A percentile compares a stretch with the other conserved stretches of the same genome.
Evolutionary conservation across 2,888 invertebrate genomes (phyloP).

Genomic region (Ichneumoninae sp.): DNA sequence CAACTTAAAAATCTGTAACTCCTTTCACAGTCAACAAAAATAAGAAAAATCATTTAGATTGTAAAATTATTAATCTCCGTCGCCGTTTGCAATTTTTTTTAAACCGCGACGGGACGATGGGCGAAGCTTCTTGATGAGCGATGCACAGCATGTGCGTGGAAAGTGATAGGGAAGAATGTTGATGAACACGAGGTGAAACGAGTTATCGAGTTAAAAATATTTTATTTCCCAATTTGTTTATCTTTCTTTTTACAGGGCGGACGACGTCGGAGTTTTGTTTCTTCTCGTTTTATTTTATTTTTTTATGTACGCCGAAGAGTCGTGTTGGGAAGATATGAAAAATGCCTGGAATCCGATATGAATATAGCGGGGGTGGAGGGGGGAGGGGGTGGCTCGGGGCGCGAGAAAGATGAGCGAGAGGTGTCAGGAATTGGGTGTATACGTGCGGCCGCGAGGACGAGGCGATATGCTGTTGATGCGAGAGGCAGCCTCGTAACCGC

Average conservation of each 20-base stretch:
- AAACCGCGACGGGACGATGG: too few species aligned
- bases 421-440: constrained; percentile 46
- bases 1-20: too few species aligned
- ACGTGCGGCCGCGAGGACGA: constrained; percentile 37
- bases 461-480: constrained; percentile 51
- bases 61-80: not conserved
- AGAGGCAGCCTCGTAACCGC: constrained; percentile 72
- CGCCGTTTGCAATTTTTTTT: not conserved
- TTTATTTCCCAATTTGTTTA: not conserved
- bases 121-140: not conserved
- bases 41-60: not conserved
- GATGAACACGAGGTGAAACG: not conserved
- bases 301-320: not conserved
- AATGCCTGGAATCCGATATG: constrained; percentile 56
- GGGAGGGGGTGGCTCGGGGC: not conserved
- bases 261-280: not conserved
- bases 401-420: constrained; percentile 42
- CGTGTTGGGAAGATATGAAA: constrained; percentile 42
- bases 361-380: not conserved
- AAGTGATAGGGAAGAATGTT: not conserved
- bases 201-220: not conserved
- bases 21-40: too few species aligned
- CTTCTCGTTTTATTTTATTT: constrained; percentile 4
- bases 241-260: too few species aligned
- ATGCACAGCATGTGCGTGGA: not conserved